Conservation (phyloP, 2,888 invertebrate genomes). For the Smittia sp. region DNA sequence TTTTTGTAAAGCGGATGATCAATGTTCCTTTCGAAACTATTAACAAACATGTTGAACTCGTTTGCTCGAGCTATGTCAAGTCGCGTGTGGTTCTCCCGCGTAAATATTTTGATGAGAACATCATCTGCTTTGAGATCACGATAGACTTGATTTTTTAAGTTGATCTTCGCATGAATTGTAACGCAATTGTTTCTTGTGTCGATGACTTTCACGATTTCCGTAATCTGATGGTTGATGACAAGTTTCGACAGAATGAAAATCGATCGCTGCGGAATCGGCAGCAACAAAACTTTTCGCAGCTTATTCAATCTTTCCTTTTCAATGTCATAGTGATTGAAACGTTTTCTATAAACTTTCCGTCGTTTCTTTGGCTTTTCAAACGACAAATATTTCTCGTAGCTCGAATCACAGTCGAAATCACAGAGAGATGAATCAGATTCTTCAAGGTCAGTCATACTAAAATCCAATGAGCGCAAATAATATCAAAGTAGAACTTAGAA, state of each 20-base stretch:
- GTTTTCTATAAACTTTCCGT: background rate
- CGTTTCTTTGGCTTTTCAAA: background rate
- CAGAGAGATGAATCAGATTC: slow-evolving; percentile 3
- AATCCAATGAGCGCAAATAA: no score
- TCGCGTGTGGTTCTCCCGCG: background rate
- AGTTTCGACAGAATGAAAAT: background rate
- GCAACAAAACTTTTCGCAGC: background rate
- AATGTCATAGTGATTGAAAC: background rate
- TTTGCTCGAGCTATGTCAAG: background rate
- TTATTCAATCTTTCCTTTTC: background rate
- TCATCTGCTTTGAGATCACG: background rate
- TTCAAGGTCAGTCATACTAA: background rate
- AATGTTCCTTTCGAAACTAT: background rate
- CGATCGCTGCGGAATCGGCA: slow-evolving; percentile 2
- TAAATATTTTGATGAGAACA: background rate
- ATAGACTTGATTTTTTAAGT: background rate
- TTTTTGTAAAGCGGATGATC: no score
- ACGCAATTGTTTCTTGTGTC: background rate
- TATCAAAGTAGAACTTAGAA: no score
- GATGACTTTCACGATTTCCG: background rate
- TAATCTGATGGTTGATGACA: slow-evolving; percentile 6
- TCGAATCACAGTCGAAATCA: background rate
- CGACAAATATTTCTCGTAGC: background rate
- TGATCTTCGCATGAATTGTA: background rate
- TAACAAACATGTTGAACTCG: background rate